Percentiles rank a stretch among this genome's conserved stretches.
These are phyloP conservation scores for Acanthiza pusilla DNA, from an alignment of 2,797 vertebrate species.

Conservation along the genomic window DNA sequence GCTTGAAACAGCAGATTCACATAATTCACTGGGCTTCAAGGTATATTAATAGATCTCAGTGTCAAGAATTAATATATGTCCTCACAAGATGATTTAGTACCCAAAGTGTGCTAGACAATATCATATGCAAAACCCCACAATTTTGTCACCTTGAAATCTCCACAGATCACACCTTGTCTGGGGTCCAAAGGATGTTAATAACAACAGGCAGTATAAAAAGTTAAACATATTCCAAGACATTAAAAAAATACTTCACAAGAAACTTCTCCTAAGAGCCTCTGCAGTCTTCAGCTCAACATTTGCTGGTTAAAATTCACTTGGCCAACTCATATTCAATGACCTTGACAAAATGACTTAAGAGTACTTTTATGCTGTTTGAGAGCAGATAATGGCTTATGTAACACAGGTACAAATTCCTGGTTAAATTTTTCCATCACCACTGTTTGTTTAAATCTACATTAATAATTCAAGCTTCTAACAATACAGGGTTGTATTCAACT, in stretches of 20 bases:
- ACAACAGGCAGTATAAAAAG: conserved; percentile 20
- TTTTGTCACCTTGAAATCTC: conserved; percentile 48
- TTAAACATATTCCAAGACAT: neutral
- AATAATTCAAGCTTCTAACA: neutral
- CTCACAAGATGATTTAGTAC: conserved; percentile 33
- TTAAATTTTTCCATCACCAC: neutral
- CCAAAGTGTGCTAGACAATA: conserved; percentile 41
- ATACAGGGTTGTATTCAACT: neutral
- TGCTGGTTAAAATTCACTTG: neutral
- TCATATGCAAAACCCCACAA: neutral
- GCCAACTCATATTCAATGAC: neutral
- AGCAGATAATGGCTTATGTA: neutral
- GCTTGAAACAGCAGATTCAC: conserved; percentile 40
- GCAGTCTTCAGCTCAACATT: neutral
- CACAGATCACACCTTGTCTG: conserved; percentile 36
- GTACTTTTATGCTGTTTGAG: neutral
- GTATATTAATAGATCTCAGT: conserved; percentile 51
- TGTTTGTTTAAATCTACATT: neutral
- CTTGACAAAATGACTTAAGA: neutral
- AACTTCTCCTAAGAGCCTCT: neutral
- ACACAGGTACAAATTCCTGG: neutral
- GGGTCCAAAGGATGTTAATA: neutral
- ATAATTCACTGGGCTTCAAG: conserved; percentile 49
- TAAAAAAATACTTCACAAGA: neutral
- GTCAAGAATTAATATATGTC: conserved; percentile 41